Base-by-base conservation (phyloP, 2,888 invertebrate genomes). In the Monoplex corrugatus region DNA sequence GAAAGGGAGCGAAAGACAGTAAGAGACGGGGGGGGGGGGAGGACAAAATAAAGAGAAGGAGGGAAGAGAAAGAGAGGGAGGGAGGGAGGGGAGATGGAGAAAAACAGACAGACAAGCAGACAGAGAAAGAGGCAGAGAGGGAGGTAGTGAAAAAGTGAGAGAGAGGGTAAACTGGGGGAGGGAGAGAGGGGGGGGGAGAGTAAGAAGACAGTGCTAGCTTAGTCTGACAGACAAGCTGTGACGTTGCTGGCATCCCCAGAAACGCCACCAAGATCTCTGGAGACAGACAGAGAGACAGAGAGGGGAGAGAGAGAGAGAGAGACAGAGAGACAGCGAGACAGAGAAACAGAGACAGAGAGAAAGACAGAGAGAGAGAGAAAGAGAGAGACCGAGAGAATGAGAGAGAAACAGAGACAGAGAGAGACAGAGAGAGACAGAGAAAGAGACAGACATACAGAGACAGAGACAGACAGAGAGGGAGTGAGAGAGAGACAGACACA, bases 381-480 rank as follows among this genome's bases (percentile, higher is more conserved):
- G 50, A 28, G 8, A 28, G 63, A 23, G 63, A 63, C 3, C 3
- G 23, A 63, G 3, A 63, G 63, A 16, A 8, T 3, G 63, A 16
- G 0, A 72, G 40, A 78, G 78, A 78, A 28, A 78, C 40, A 78
- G 78, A 40, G 78, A 78, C 40, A 23, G 13, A 78, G 75, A 78
- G 38, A 78, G 75, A 78, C 16, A 78, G 75, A 78, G 38, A 78
- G 38, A 78, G 16, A 78, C 38, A 78, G n/a, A 78, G 38, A 78
- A 19, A 78, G 75, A 40, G 32, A 72, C 8, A 72, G 72, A 72
- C 35, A 72, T 3, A 72, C 32, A 72, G 72, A 72, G 32, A 72
- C 5, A 72, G 35, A 72, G 72, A 32, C 35, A 32, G 35, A 72
- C 35, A 16, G 35, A 32, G 75, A 19, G 38, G 40, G 75, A 40